Base-by-base conservation (phyloP, 23 tunicate species). In the Aplidium turbinatum region DNA sequence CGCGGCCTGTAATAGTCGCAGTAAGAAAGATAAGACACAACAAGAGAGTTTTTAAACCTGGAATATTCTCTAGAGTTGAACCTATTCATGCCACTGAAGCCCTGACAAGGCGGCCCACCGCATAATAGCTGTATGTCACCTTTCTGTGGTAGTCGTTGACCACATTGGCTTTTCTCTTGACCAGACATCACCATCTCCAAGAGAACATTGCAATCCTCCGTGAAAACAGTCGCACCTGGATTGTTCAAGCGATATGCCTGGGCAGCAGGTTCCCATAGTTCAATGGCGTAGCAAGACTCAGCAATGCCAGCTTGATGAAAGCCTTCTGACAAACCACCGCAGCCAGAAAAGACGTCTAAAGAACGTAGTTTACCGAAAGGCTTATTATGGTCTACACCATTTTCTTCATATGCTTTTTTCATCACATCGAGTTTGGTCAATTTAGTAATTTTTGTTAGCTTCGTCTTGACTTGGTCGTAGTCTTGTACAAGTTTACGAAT, bases 81-180 rank as follows among this genome's bases (percentile, higher is more conserved):
- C 5, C 97, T 39, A 50, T 91, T 91, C 91, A 91, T 91, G 39
- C 97, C 91, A 48, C 97, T 91, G 47, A 91, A 91, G n/a, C 97
- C 97, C 47, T 91, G 97, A 32, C 97, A 91, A 9, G 97, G 97
- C 22, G 96, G 96, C 2, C 96, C 96, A 18, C 96, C 96, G 51
- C 97, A 91, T 4, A 91, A 51, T 3, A 91, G 83, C 31, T 91
- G 91, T 1, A 91, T 75, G 30, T 91, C 97, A 1, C 97, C 97
- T 68, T 84, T 91, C 62, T 79, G 81, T 7, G 97, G 97, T 39
- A 80, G 45, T 27, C 72, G 47, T 46, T 91, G 91, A 1, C 96
- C 96, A 36, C 96, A 88, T 2, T 66, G 27, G 38, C 78, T 84
- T 26, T 72, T 78, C 38, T 84, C 77, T 55, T 84, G 40, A 0